These are phyloP conservation scores for Ornithoptera alexandrae DNA, from an alignment of 2,888 invertebrate species.

Conservation along the genomic window DNA sequence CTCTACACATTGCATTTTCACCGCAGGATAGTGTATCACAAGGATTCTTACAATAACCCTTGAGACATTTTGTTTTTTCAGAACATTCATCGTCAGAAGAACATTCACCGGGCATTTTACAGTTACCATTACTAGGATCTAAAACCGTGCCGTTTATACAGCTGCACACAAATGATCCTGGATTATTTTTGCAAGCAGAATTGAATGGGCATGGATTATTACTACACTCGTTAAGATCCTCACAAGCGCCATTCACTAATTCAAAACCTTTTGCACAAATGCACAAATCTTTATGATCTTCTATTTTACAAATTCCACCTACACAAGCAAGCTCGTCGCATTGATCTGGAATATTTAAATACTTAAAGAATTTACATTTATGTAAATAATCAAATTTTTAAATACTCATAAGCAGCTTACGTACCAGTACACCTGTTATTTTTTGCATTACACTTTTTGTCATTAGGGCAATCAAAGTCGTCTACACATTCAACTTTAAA, in stretches of 20 bases:
- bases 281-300: constrained; percentile 86
- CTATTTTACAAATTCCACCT: constrained; percentile 87
- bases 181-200: constrained; percentile 87
- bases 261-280: constrained; percentile 88
- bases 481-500: constrained; percentile 93
- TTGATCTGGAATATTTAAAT: constrained; percentile 80
- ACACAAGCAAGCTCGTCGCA: constrained; percentile 89
- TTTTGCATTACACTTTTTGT: constrained; percentile 87
- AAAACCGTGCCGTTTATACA: constrained; percentile 90
- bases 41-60: constrained; percentile 88
- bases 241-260: constrained; percentile 83
- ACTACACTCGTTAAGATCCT: constrained; percentile 90
- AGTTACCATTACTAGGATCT: constrained; percentile 85
- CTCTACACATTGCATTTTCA: constrained; percentile 86
- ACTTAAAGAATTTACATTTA: not conserved
- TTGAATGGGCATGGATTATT: constrained; percentile 88
- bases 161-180: constrained; percentile 87
- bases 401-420: constrained; percentile 43
- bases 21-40: constrained; percentile 86
- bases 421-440: constrained; percentile 89
- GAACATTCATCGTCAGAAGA: constrained; percentile 89
- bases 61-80: constrained; percentile 85
- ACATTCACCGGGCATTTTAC: constrained; percentile 91
- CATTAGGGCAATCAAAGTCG: constrained; percentile 86
- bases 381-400: not conserved